Evolutionary conservation across 2,888 invertebrate genomes (phyloP).

Genomic region (Gasteruption jaculator): DNA sequence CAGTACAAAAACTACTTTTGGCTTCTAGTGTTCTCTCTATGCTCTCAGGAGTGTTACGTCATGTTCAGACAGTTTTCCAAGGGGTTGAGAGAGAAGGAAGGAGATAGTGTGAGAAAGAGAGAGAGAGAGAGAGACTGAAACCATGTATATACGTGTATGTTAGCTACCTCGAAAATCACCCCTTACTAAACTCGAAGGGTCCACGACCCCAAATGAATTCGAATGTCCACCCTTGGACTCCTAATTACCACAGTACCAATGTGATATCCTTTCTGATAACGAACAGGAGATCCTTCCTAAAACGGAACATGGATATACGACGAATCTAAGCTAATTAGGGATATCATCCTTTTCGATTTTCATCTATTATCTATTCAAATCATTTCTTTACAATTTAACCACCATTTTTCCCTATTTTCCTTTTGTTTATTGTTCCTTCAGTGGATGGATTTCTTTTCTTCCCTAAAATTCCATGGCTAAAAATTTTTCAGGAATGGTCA

Average conservation of each 20-base stretch:
- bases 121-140: slow-evolving; percentile 15
- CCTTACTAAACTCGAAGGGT: slow-evolving; percentile 17
- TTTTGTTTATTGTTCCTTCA: no score
- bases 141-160: no score
- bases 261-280: no score
- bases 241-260: slow-evolving; percentile 20
- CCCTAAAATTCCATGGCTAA: no score
- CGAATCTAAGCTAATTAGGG: slow-evolving; percentile 41
- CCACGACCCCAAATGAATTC: slow-evolving; percentile 41
- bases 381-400: no score
- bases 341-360: no score
- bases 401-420: no score
- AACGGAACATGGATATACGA: slow-evolving; percentile 34
- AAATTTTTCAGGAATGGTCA: no score
- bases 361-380: no score
- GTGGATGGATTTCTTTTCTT: no score
- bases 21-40: slow-evolving; percentile 27
- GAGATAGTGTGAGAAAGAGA: slow-evolving; percentile 13
- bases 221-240: slow-evolving; percentile 24
- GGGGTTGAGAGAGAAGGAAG: slow-evolving; percentile 25
- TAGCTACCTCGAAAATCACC: no score
- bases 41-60: slow-evolving; percentile 49
- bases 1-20: slow-evolving; percentile 43
- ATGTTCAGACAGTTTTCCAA: slow-evolving; percentile 49
- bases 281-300: slow-evolving; percentile 23